Evolutionary conservation across 2,888 invertebrate species (phyloP), one percentile per base, ranked within the genome.

Genomic region (Drosophila setosimentum): DNA sequence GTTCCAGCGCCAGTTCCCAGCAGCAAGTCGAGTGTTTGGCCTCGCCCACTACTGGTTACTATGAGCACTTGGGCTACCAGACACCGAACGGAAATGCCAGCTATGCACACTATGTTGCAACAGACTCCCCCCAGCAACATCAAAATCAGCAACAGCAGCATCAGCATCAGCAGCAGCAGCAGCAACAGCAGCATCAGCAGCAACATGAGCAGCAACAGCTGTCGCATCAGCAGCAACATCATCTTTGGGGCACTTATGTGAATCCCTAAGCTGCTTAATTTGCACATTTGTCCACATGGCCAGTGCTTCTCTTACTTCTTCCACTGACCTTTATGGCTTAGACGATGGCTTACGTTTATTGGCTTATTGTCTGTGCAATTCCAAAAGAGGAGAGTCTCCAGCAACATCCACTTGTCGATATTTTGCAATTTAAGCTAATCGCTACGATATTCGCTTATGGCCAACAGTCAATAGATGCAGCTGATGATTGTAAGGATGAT

Each of bases 211-310:
- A 78, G 48, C 86, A 75, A 55, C 83, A 76, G 42, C 83, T 73
- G 70, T 81, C 72, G 65, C 81, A 76, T 61, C 87, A 76, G 16
- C 87, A 83, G 33, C 87, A 86, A 18, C 87, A 84, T 67, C 90
- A 92, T 82, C 83, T 91, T 65, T 92, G 92, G 92, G 82, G 87
- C 80, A 91, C 87, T 85, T 92, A 92, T 87, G 91, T 90, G 82
- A 91, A 90, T 89, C 90, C 91, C 71, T 91, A 91, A 91, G 81
- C 83, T 76, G 77, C 87, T 86, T 86, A 71, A 85, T 88, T 81
- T 83, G 84, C 69, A 69, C 80, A 85, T 77, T 80, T 75, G 70
- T 74, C 68, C 70, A 50, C 58, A 61, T 64, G 63, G 63, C 61
- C 61, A 37, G 24, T 21, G 13, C 53, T 54, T 11, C 53, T 54